Percentiles rank a stretch among this genome's conserved stretches.
Evolutionary conservation across 2,888 invertebrate genomes (phyloP).

Genomic region (Eupsilia transversa): DNA sequence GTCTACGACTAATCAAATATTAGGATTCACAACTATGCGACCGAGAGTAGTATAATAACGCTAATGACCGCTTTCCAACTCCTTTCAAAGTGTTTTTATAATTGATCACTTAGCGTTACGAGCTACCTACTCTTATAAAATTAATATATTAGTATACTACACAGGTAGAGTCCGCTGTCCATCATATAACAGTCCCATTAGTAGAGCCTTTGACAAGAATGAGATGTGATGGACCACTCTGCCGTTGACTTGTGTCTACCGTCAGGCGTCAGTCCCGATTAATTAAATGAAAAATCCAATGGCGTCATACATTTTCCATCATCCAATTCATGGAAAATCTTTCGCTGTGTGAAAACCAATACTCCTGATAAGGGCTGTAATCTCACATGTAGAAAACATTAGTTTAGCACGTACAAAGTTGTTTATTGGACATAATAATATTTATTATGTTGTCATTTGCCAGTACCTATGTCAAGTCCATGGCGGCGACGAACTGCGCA

Average conservation of each 20-base stretch:
- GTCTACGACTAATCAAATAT: neutral
- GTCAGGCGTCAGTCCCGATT: neutral
- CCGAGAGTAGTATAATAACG: neutral
- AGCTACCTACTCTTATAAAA: neutral
- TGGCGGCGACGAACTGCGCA: slow-evolving; percentile 41
- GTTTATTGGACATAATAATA: slow-evolving; percentile 29
- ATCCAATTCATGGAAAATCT: slow-evolving; percentile 16
- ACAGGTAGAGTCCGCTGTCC: neutral
- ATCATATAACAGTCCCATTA: neutral
- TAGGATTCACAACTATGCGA: neutral
- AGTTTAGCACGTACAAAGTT: slow-evolving; percentile 26
- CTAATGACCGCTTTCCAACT: neutral
- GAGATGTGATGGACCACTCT: neutral
- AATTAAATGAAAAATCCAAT: neutral
- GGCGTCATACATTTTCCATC: slow-evolving; percentile 23
- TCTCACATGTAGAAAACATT: slow-evolving; percentile 12
- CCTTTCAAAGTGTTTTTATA: neutral
- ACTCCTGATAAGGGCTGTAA: slow-evolving; percentile 27
- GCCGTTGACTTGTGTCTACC: neutral
- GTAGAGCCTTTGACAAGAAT: neutral
- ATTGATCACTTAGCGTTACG: neutral
- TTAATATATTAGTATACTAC: slow-evolving; percentile 1
- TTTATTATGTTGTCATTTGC: slow-evolving; percentile 20
- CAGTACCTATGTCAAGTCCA: slow-evolving; percentile 15
- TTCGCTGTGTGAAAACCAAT: slow-evolving; percentile 2